Base-by-base conservation (phyloP, 2,797 vertebrate species). In the Lutjanus argentimaculatus region DNA sequence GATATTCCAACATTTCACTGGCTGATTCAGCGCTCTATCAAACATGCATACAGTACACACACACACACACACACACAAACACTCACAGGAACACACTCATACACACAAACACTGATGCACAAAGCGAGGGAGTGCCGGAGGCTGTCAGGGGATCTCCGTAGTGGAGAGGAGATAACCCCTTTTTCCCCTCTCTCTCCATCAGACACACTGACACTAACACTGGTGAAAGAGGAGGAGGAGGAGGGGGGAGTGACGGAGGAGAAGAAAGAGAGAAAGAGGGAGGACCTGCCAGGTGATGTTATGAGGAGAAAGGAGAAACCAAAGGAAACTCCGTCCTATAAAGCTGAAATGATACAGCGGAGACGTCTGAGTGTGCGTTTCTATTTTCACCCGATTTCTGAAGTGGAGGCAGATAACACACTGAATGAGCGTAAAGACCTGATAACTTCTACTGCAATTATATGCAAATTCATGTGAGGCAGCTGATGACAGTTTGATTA, bases 21-120 rank as follows among this genome's bases (percentile, higher is more conserved):
- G 76, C 87, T 90, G 89, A 93, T 78, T 90, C 90, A 91, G 89
- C 87, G 10, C 71, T 83, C 71, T 25, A 43, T 67, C 56, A 75
- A 65, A 81, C 78, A 69, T 51, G 12, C 58, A 46, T 21, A 71
- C 75, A 56, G 67, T 57, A 58, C n/a, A 70, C 14, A 52, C 61
- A 84, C 52, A 67, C 25, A 48, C 21, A 63, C 65, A 72, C 21
- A 43, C 10, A 30, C 6, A 72, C 21, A 43, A 7, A 30, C 6
- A 61, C 67, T 52, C 68, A 67, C 7, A 30, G 6, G 17, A 52
- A 67, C 72, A 64, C 68, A 56, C 67, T 52, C 68, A 67, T 5
- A 53, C 46, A 77, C 71, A 51, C 53, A 70, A 48, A 87, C 74
- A 80, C 51, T 70, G 16, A 78, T 6, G 55, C 71, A 69, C 74